Percentiles rank a stretch among this genome's conserved stretches.
Conservation (phyloP, 2,888 invertebrate species). For the Hermaeophaga mercurialis region DNA sequence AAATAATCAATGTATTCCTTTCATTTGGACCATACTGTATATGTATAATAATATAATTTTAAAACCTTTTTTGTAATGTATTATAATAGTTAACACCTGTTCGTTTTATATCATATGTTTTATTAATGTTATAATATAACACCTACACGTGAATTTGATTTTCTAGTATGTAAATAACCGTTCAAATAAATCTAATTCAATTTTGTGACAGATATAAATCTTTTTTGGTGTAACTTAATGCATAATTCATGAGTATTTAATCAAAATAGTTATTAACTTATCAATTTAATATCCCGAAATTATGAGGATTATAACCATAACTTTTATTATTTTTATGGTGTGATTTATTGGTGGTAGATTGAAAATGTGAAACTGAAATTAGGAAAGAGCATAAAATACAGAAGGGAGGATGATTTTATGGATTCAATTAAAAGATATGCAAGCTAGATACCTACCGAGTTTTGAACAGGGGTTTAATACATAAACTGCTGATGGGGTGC, state of each 20-base stretch:
- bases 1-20: no score
- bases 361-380: constrained; percentile 44
- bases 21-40: no score
- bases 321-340: constrained; percentile 41
- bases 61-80: no score
- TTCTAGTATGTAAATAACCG: constrained; percentile 15
- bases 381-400: constrained; percentile 35
- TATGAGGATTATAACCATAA: constrained; percentile 34
- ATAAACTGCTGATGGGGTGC: constrained; percentile 49
- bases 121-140: no score
- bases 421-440: constrained; percentile 53
- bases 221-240: constrained; percentile 15
- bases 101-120: no score
- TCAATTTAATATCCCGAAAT: constrained; percentile 32
- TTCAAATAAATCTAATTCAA: constrained; percentile 10
- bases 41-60: no score
- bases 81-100: no score
- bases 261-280: constrained; percentile 30
- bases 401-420: constrained; percentile 46
- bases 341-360: constrained; percentile 45
- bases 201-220: constrained; percentile 17
- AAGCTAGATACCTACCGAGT: constrained; percentile 45
- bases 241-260: constrained; percentile 27
- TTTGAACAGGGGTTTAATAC: constrained; percentile 45
- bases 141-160: constrained; percentile 1